Evolutionary conservation across 2,113 vertebrate genomes (phyloP).

Genomic region (Callocephalon fimbriatum): DNA sequence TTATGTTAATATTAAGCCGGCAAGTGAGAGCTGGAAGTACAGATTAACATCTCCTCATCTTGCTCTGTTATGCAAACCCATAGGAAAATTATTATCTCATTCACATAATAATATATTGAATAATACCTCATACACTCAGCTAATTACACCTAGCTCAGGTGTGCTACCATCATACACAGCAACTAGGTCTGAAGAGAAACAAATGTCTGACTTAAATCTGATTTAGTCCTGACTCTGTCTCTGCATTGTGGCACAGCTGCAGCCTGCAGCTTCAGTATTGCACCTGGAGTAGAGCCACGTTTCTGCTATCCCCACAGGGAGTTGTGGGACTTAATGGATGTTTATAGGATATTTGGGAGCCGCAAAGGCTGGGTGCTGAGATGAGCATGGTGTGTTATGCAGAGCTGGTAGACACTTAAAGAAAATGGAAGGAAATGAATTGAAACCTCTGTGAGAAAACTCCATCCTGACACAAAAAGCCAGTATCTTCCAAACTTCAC

Average conservation of each 20-base stretch:
- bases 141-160: conserved; percentile 17
- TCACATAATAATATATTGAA: conserved; percentile 22
- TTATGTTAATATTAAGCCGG: neutral
- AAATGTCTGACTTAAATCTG: neutral
- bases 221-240: neutral
- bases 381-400: neutral
- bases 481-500: neutral
- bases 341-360: neutral
- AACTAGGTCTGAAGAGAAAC: neutral
- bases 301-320: neutral
- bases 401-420: neutral
- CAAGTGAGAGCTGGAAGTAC: neutral
- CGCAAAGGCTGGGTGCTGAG: neutral
- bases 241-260: neutral
- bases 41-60: neutral
- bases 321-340: neutral
- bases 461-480: neutral
- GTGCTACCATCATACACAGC: neutral
- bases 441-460: neutral
- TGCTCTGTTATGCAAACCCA: neutral
- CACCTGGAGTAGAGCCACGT: neutral
- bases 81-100: conserved; percentile 1
- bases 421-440: neutral
- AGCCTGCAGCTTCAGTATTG: neutral
- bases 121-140: neutral